Base-by-base conservation (phyloP, 2,888 invertebrate genomes). In the Drosophila neonasuta region DNA sequence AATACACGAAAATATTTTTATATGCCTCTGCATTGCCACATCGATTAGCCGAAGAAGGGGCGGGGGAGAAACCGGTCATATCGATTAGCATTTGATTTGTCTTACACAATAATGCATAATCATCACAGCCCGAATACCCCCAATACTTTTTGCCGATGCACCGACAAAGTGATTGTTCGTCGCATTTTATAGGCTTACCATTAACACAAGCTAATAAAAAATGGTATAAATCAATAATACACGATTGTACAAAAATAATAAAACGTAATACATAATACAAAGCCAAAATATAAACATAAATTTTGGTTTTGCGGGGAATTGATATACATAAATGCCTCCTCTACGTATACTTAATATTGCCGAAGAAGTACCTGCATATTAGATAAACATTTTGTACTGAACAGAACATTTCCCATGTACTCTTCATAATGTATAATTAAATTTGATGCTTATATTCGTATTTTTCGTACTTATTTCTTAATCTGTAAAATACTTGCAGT, bases 61-160 rank as follows among this genome's bases (percentile, higher is more conserved):
- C 24, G 4, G 39, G 17, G 41, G 46, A 52, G 39, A 71, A 86
- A 82, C 86, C 86, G 81, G 86, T 86, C 67, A 44, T 44, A 55
- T 48, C 56, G 74, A 86, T 82, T 86, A 86, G 71, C 85, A 84
- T 78, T 62, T 65, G 76, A 79, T 84, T 68, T 54, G 69, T 51
- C 68, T 86, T 86, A 50, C 74, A 68, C 78, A 78, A 83, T 56
- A 48, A 50, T 44, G 51, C 70, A 73, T 74, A 66, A 70, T 48
- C 30, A 24, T 30, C 42, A 32, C 36, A 39, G 3, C 15, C 11
- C 20, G 44, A 68, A 58, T 46, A 44, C 46, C 65, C 62, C 65
- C 52, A 61, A 68, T 34, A 34, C 11, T 11, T 11, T 11, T 6
- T 59, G 68, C 17, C 17, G 49, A 56, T 68, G 70, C 68, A 49